These are phyloP conservation scores for Bombycilla garrulus DNA, from an alignment of 2,113 vertebrate genomes.

Conservation along the genomic window DNA sequence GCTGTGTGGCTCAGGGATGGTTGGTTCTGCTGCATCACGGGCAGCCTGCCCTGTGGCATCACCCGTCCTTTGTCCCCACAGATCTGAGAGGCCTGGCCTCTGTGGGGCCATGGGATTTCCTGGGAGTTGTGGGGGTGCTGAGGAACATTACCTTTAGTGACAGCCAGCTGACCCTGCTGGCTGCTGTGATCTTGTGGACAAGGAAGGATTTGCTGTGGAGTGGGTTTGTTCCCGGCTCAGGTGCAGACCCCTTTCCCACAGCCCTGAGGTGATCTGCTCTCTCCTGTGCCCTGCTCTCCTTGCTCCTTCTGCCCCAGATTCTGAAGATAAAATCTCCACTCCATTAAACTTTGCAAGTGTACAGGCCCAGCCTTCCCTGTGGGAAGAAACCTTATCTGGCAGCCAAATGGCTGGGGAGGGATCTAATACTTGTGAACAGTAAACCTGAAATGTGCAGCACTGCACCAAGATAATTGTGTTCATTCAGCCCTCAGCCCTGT, in stretches of 20 bases:
- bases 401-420: neutral
- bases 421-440: neutral
- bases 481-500: accelerated
- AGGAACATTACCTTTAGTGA: neutral
- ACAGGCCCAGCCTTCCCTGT: neutral
- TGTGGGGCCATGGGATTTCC: neutral
- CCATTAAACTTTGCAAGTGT: neutral
- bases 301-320: neutral
- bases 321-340: neutral
- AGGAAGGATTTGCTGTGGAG: neutral
- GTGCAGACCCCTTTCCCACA: neutral
- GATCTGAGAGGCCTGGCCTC: neutral
- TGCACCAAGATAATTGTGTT: neutral
- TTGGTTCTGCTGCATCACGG: neutral
- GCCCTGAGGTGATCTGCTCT: accelerated
- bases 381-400: conserved; percentile 12
- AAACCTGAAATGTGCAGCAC: neutral
- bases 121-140: neutral
- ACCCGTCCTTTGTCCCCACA: accelerated
- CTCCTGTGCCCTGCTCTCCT: neutral
- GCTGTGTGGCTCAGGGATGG: neutral
- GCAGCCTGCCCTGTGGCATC: neutral
- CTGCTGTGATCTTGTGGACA: neutral
- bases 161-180: neutral
- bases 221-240: neutral